Evolutionary conservation across 2,888 invertebrate genomes (phyloP).

Genomic region (Trichopria drosophilae): DNA sequence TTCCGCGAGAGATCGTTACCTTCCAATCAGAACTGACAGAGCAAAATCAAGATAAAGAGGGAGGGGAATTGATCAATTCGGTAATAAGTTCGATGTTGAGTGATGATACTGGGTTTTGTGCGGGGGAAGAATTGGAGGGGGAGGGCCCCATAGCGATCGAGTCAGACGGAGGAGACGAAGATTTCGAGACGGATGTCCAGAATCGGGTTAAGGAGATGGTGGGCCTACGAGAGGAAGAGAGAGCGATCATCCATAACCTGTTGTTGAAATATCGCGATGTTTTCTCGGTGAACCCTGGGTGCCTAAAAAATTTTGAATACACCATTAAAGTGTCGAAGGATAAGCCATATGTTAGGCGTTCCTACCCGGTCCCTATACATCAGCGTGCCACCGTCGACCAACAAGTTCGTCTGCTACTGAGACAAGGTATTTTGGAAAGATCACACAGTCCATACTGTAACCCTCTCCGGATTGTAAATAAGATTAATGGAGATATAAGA

Average conservation of each 20-base stretch:
- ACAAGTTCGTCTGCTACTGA: background rate
- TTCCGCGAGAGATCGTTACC: background rate
- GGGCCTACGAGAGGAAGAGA: background rate
- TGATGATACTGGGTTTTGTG: no score
- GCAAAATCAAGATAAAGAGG: no score
- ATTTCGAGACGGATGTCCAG: background rate
- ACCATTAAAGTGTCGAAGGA: background rate
- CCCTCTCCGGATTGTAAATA: constrained; percentile 15
- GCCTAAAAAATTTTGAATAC: background rate
- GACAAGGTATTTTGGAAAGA: background rate
- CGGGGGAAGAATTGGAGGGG: no score
- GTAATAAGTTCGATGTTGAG: no score
- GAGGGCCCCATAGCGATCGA: no score
- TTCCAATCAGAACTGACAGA: background rate
- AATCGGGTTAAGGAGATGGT: background rate
- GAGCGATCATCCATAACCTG: background rate
- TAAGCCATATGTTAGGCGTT: no score
- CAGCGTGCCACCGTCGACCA: background rate
- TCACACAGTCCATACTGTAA: background rate
- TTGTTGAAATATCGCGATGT: background rate
- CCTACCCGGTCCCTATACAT: background rate
- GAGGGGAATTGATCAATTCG: no score
- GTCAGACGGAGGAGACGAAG: background rate
- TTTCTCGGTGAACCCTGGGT: background rate
- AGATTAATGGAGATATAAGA: constrained; percentile 40